Percentiles rank a stretch among this genome's conserved stretches.
These are phyloP conservation scores for Anastrepha obliqua DNA, from an alignment of 1,140 invertebrate species.

Conservation along the genomic window DNA sequence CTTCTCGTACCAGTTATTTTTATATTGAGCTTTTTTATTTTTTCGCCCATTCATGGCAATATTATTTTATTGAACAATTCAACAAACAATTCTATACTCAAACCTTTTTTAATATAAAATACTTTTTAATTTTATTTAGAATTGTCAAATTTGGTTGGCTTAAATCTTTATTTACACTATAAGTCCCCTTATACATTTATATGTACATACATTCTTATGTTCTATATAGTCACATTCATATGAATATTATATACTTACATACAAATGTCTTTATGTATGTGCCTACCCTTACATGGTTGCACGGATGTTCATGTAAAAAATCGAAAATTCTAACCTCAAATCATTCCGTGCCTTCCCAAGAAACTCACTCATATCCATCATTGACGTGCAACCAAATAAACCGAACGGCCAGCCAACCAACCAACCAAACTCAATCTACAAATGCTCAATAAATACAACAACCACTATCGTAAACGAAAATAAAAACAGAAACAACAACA, in stretches of 20 bases:
- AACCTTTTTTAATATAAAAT: no score
- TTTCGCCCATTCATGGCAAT: no score
- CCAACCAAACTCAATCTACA: slow-evolving; percentile 45
- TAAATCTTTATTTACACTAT: no score
- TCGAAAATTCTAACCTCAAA: not conserved
- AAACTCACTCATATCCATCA: not conserved
- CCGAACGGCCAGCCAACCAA: slow-evolving; percentile 2
- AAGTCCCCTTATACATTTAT: not conserved
- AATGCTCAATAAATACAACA: slow-evolving; percentile 49
- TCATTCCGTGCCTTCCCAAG: not conserved
- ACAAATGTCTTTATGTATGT: not conserved
- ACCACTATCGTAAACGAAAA: not conserved
- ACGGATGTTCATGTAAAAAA: not conserved
- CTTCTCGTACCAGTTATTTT: no score
- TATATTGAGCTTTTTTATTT: no score
- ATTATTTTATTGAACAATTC: no score
- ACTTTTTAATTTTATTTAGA: no score
- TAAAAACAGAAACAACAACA: slow-evolving; percentile 16
- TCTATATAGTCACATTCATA: no score
- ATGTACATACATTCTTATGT: not conserved
- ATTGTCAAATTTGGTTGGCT: no score
- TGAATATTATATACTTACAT: not conserved
- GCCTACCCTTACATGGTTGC: not conserved
- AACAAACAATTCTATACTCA: no score
- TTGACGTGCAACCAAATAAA: slow-evolving; percentile 37